Evolutionary conservation across 2,797 vertebrate genomes (phyloP).

Genomic region (Linurgus olivaceus): DNA sequence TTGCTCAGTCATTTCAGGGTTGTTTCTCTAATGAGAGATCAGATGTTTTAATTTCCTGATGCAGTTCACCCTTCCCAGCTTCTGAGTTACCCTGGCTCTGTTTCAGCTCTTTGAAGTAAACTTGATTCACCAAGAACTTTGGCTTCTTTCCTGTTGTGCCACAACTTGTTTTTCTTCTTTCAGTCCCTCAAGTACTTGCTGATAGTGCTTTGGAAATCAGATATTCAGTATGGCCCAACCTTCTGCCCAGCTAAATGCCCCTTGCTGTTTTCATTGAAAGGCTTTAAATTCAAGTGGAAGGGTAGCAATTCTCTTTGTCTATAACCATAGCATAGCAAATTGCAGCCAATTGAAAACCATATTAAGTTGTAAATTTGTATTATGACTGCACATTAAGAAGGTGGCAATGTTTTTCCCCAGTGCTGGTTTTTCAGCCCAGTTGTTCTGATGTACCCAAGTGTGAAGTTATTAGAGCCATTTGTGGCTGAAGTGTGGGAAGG

Average conservation of each 20-base stretch:
- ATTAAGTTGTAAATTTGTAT: constrained; percentile 47
- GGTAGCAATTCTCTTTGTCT: constrained; percentile 42
- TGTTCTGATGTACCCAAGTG: constrained; percentile 23
- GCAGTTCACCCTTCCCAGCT: neutral
- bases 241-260: constrained; percentile 22
- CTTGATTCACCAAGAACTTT: constrained; percentile 2
- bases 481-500: neutral
- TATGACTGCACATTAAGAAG: constrained; percentile 29
- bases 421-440: constrained; percentile 29
- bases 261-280: constrained; percentile 45
- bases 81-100: neutral
- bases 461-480: constrained; percentile 24
- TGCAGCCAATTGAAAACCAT: constrained; percentile 37
- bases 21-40: constrained; percentile 18
- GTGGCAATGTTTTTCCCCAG: neutral
- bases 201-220: constrained; percentile 42
- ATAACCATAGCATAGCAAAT: constrained; percentile 18
- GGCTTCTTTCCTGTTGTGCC: constrained; percentile 14
- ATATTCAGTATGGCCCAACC: neutral
- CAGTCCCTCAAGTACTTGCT: constrained; percentile 9
- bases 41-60: constrained; percentile 17
- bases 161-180: neutral
- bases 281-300: constrained; percentile 41
- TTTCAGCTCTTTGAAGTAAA: neutral
- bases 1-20: neutral